Evolutionary conservation across 2,888 invertebrate species (phyloP), one percentile per base, ranked within the genome.

Genomic region (Athalia rosae): DNA sequence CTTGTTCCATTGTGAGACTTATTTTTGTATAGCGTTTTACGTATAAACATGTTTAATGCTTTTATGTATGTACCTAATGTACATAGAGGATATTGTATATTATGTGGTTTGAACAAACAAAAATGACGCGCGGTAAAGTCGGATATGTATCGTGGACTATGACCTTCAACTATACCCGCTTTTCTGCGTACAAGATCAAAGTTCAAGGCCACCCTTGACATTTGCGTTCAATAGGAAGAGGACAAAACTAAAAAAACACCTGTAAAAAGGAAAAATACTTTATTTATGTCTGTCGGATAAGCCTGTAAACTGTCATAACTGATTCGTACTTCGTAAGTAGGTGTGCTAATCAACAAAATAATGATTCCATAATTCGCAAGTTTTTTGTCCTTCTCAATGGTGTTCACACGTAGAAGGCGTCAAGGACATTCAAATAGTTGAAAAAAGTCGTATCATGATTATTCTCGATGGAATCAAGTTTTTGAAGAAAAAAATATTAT

Each of bases 141-240:
- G 15, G 4, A 7, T 47, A 45, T 47, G 13, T 74, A 74, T 74
- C 53, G 53, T 63, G 41, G 64, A 66, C 67, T 77, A 59, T 50
- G 77, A 67, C 67, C 69, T 71, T 71, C 77, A 69, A 67, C 69
- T 48, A 69, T 45, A 41, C 69, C 48, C 69, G 69, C 45, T 48
- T 71, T 59, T 74, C 43, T 28, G 11, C 50, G 73, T 61, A 77
- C 62, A 77, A 77, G 77, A 62, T 77, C 77, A 77, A 77, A 77
- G 77, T 77, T 71, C 77, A 77, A 77, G 77, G 77, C 61, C 71
- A 45, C 41, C 4, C 28, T 64, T 13, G 45, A 43, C 77, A 15
- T 28, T 28, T 28, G 66, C 45, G 15, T 62, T 69, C 13, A 45
- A 28, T n/a, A 7, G 47, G 47, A 13, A 8, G 3, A 28, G 13